phyloP scores from a whole-genome alignment of 2,113 vertebrate genomes.

The Astur gentilis region DNA sequence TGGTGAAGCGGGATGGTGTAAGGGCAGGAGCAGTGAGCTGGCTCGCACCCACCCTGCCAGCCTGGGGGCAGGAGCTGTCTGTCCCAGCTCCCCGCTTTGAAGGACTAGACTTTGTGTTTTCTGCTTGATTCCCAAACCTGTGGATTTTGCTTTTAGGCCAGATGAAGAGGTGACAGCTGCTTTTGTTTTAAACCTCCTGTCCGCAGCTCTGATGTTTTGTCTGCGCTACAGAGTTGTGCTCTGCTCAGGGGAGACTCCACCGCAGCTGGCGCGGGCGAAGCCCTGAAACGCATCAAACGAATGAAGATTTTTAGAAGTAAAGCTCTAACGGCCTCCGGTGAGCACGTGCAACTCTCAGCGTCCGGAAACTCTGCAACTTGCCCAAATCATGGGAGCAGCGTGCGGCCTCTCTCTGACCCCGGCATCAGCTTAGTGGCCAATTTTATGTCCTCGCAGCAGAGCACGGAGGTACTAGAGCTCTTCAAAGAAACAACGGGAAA shows the following conservation, averaged over 20 bases:
- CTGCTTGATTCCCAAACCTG: neutral
- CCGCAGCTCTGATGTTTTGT: neutral
- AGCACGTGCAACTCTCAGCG: neutral
- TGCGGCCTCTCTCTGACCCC: neutral
- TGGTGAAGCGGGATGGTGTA: neutral
- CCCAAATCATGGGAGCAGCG: neutral
- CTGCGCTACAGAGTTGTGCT: neutral
- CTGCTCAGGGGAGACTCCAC: neutral
- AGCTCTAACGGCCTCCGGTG: neutral
- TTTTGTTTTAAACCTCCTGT: neutral
- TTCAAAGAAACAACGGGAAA: neutral
- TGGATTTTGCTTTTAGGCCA: neutral
- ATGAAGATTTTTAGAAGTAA: neutral
- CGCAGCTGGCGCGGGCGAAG: rapidly evolving
- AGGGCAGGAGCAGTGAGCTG: rapidly evolving
- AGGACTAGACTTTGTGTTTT: neutral
- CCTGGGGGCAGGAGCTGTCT: rapidly evolving
- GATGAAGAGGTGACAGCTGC: neutral
- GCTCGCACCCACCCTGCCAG: rapidly evolving
- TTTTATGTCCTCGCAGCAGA: neutral
- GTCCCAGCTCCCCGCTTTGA: neutral
- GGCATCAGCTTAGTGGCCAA: neutral
- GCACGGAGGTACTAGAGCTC: neutral
- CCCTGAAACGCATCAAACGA: neutral
- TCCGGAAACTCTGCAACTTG: neutral